Conservation (phyloP, 2,888 invertebrate species). For the Sycophila texana region DNA sequence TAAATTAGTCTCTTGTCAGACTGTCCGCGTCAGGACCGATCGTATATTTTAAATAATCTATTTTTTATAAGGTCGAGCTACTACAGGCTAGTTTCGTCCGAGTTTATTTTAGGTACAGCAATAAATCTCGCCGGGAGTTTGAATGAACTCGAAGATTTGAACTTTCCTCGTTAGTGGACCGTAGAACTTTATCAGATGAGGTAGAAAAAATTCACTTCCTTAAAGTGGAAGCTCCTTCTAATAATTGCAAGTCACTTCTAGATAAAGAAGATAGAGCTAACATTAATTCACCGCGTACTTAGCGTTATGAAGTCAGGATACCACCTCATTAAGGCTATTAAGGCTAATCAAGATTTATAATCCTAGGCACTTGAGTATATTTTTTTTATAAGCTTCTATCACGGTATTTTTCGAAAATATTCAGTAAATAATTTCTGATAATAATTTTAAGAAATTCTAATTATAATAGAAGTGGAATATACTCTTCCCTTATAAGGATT, state of each 20-base stretch:
- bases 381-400: not conserved
- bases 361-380: not conserved
- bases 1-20: no score
- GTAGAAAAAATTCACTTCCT: slow-evolving; percentile 18
- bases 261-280: not conserved
- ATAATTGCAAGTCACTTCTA: slow-evolving; percentile 10
- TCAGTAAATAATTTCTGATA: not conserved
- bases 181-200: slow-evolving; percentile 11
- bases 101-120: no score
- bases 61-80: no score
- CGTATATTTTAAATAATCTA: no score
- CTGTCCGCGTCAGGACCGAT: no score
- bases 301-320: not conserved
- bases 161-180: not conserved
- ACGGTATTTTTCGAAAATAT: not conserved
- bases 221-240: slow-evolving; percentile 11
- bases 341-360: not conserved
- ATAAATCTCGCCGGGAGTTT: slow-evolving; percentile 15
- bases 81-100: no score
- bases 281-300: not conserved
- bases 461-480: no score
- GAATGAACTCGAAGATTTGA: not conserved
- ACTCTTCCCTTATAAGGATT: no score
- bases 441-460: no score
- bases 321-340: no score